These are phyloP conservation scores for Glossophaga mutica DNA, from an alignment of 2,797 vertebrate species.

Conservation along the genomic window DNA sequence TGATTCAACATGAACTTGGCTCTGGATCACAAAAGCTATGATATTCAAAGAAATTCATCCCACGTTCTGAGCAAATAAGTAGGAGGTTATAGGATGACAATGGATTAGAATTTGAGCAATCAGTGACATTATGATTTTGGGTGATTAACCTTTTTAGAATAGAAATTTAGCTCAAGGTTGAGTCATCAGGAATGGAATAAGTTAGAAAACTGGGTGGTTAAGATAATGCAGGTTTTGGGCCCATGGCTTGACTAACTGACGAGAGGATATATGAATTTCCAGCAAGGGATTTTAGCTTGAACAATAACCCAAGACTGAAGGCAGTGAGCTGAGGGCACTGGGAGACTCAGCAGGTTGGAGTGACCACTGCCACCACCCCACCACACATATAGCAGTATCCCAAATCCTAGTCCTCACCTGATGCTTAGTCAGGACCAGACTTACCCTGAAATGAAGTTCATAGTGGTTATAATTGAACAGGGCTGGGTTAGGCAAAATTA, in stretches of 20 bases:
- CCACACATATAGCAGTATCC: rapidly evolving
- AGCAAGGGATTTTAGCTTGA: background rate
- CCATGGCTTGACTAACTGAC: background rate
- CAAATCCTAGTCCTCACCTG: background rate
- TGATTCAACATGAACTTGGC: background rate
- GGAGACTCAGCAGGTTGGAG: too few relatives aligned
- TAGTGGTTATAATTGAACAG: background rate
- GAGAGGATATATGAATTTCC: background rate
- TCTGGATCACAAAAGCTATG: background rate
- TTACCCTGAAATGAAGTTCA: background rate
- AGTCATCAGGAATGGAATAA: background rate
- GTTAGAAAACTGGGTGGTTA: background rate
- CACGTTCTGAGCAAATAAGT: background rate
- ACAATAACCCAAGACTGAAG: background rate
- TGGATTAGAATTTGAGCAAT: background rate
- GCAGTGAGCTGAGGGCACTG: rapidly evolving
- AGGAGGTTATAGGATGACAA: background rate
- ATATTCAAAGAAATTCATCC: background rate
- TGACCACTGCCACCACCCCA: background rate
- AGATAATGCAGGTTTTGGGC: background rate
- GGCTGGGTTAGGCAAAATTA: background rate
- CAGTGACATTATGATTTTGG: background rate
- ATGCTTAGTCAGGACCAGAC: background rate
- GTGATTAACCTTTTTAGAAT: background rate
- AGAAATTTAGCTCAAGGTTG: background rate